Conservation (phyloP, 2,113 vertebrate genomes). For the Triplophysa siluroides region DNA sequence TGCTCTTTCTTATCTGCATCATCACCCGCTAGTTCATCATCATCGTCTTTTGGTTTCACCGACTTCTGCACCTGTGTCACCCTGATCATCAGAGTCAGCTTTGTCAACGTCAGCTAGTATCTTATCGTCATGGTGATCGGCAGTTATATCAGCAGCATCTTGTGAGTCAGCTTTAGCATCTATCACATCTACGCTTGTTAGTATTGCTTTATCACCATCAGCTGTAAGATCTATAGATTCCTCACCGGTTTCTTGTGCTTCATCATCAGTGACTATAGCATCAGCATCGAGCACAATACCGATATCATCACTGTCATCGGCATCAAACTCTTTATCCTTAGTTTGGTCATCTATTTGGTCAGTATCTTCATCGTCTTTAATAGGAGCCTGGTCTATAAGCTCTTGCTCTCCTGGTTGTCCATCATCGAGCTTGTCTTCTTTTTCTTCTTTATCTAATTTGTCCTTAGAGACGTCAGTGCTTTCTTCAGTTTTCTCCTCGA, state of each 20-base stretch:
- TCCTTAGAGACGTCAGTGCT: no score
- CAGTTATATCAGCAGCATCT: background rate
- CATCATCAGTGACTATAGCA: slow-evolving; percentile 14
- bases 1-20: slow-evolving; percentile 12
- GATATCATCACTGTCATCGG: background rate
- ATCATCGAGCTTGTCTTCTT: background rate
- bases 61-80: background rate
- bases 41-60: slow-evolving; percentile 11
- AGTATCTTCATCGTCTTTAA: slow-evolving; percentile 18
- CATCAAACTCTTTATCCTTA: slow-evolving; percentile 31
- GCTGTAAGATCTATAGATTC: background rate
- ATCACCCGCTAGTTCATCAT: slow-evolving; percentile 26
- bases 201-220: background rate
- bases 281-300: slow-evolving; percentile 21
- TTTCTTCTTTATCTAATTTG: no score
- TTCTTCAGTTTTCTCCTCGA: no score
- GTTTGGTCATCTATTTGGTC: slow-evolving; percentile 31
- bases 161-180: slow-evolving; percentile 30
- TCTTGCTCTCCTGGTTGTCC: slow-evolving; percentile 5
- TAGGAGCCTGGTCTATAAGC: background rate
- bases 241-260: slow-evolving; percentile 38
- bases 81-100: background rate
- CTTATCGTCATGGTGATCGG: slow-evolving; percentile 18
- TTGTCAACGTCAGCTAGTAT: slow-evolving; percentile 12
- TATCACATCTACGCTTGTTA: slow-evolving; percentile 14